Evolutionary conservation across 2,113 vertebrate species (phyloP), one percentile per base, ranked within the genome.

Genomic region (Colistium nudipinnis): DNA sequence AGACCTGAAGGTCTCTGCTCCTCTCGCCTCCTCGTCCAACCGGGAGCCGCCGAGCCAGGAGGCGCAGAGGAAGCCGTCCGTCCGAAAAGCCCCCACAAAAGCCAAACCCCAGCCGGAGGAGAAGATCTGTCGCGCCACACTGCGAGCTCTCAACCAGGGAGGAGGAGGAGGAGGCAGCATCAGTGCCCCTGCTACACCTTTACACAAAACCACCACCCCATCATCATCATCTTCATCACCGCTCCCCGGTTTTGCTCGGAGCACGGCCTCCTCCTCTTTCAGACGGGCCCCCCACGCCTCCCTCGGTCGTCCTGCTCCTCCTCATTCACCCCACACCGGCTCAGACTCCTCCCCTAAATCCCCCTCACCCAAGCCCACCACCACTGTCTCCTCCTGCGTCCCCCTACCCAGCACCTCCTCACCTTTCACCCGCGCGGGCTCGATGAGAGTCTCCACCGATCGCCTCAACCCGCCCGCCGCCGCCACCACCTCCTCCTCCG

Each of bases 181-280:
- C 74, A 86, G 82, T 79, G 91, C 67, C 57, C 69, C 82, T 13
- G 51, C 17, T 1, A 84, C 74, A 0, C 83, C 89, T 1, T 13
- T 73, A 1, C 83, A 74, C 67, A 78, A 75, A 57, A 0, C 80
- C 8, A 36, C 84, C 5, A 61, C 17, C 44, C 78, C 85, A 3
- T 56, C 76, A 53, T 83, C 3, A 10, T 76, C 0, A 0, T 76
- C 85, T 3, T 56, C 76, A 53, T 83, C 3, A 10, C 76, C 0
- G 0, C 31, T 91, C 33, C 95, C 94, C 0, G 88, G 86, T 67
- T 98, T 98, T 9, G 91, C 95, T 0, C 90, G 94, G 25, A 95
- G 81, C 83, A 98, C 96, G 0, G 93, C 97, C 27, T 94, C 96
- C 6, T 97, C 95, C 9, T 95, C 95, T 4, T 94, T 96, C 53